Evolutionary conservation across 2,888 invertebrate species (phyloP).

Genomic region (Lasioglossum pauxillum): DNA sequence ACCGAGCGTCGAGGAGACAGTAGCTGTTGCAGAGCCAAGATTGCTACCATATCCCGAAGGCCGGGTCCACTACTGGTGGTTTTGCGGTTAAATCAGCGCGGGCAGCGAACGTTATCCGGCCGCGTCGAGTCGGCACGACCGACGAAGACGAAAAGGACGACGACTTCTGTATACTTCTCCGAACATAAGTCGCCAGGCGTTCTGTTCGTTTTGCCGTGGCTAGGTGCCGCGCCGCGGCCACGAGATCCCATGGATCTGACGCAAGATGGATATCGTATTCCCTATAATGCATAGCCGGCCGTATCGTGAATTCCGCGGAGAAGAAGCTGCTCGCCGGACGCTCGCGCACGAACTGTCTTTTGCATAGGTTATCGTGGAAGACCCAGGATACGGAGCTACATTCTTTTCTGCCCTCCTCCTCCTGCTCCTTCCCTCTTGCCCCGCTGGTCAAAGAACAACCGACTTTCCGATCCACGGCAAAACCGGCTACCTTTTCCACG

Average conservation of each 20-base stretch:
- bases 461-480: conserved; percentile 6
- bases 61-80: conserved; percentile 56
- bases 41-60: conserved; percentile 45
- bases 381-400: conserved; percentile 53
- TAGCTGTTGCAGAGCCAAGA: neutral
- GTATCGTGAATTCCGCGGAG: conserved; percentile 69
- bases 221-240: conserved; percentile 63
- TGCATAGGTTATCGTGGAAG: conserved; percentile 72
- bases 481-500: conserved; percentile 24
- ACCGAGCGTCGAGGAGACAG: neutral
- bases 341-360: conserved; percentile 69
- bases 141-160: conserved; percentile 41
- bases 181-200: conserved; percentile 30
- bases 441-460: neutral
- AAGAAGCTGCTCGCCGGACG: conserved; percentile 32
- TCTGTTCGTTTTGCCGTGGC: conserved; percentile 53
- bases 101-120: conserved; percentile 17
- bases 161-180: conserved; percentile 57
- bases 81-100: conserved; percentile 66
- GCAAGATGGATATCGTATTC: conserved; percentile 74
- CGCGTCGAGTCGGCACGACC: conserved; percentile 4
- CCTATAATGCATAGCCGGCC: conserved; percentile 71
- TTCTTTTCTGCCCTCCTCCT: conserved; percentile 43
- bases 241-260: conserved; percentile 70
- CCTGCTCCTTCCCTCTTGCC: neutral